Evolutionary conservation across 2,113 vertebrate genomes (phyloP), one percentile per base, ranked within the genome.

Genomic region (Aldabrachelys gigantea): DNA sequence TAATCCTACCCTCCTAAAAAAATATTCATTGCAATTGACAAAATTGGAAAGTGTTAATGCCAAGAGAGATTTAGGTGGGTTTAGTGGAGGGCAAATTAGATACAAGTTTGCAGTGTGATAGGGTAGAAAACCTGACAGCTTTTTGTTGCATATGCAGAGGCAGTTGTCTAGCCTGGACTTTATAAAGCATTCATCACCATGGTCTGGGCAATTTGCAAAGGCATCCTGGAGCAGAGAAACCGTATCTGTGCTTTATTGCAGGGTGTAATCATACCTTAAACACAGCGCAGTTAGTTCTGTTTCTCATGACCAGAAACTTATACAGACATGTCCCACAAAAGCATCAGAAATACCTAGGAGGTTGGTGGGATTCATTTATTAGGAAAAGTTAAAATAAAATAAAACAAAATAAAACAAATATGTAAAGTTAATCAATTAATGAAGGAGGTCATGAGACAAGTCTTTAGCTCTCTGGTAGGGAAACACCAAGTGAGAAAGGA

Each of bases 141-240:
- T 53, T 83, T 84, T 87, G 8, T 19, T 75, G 2, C 16, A 93
- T 85, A 82, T 35, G n/a, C 9, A 79, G 53, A 89, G 90, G 59
- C 1, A 19, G 24, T 2, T 44, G 0, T n/a, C 69, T 2, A 5
- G 2, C 1, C 57, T 1, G 31, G 14, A 78, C 47, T 27, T 44
- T 47, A 47, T 78, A 76, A 11, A 76, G 72, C 5, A 59, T 16
- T 84, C 9, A 82, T 50, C 10, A 24, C 8, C 35, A 7, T 85
- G 49, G 11, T 88, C 88, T 38, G 6, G 56, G 65, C n/a, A 80
- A 21, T 5, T 94, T 86, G 25, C 29, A 12, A 76, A 25, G 24
- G 41, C n/a, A 52, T 57, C 29, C 79, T 3, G 52, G 0, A 93
- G 13, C 2, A n/a, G 22, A 5, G 85, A 94, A 89, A 57, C 1